Evolutionary conservation across 1,140 invertebrate species (phyloP), one percentile per base, ranked within the genome.

Genomic region (Rhyacophila brunnea): DNA sequence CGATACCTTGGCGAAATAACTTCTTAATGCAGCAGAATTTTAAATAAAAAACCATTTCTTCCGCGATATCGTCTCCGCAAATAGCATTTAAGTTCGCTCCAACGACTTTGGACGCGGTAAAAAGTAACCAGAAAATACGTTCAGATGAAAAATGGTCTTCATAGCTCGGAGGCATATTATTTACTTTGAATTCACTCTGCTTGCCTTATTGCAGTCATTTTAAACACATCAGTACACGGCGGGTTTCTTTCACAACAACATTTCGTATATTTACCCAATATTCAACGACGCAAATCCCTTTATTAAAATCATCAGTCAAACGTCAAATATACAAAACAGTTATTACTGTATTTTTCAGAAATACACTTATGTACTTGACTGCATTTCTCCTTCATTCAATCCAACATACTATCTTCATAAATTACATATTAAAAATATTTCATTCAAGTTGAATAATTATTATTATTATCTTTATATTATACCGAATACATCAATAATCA

Each of bases 151-250:
- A 60, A 60, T 60, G 44, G 15, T 35, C 17, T 36, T 20, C 49
- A 63, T 63, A 58, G 58, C 45, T 63, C 56, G 55, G 23, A 43
- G n/a, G 14, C n/a, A 23, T 45, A 44, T 57, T 57, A 56, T 57
- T 62, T 57, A 56, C 53, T 60, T 54, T 36, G 55, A 57, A 57
- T 49, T 43, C 38, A 42, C 20, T 57, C 15, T 23, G 11, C 7
- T 42, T 34, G 14, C 38, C 23, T 57, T 57, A 57, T 49, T 57
- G 55, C 38, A 57, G 56, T 47, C 61, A 59, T 63, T 58, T 47
- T 42, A 63, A 63, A 55, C 45, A 48, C 61, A 63, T 63, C 61
- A 63, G 61, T 42, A 51, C 50, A 51, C 47, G 44, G 55, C 46
- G 47, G 54, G 50, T 47, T 63, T 55, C 36, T 20, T 32, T 20